Evolutionary conservation across 1,140 invertebrate genomes (phyloP).

Genomic region (Drosophila prosaltans): DNA sequence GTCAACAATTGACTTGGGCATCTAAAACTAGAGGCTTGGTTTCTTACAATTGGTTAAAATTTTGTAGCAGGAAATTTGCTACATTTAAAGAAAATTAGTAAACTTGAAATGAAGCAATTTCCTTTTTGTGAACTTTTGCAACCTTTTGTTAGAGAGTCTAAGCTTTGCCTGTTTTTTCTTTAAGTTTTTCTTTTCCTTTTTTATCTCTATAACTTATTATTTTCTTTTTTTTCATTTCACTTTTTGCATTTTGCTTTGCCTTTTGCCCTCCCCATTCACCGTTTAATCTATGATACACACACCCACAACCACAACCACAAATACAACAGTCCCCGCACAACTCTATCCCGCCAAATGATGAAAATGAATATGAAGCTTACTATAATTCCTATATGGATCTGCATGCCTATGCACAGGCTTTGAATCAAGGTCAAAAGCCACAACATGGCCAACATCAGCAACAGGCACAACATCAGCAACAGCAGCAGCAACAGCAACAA

Average conservation of each 20-base stretch:
- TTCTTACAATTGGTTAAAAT: slow-evolving; percentile 3
- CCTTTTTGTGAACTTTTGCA: neutral
- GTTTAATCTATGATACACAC: slow-evolving; percentile 12
- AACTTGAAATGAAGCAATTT: slow-evolving; percentile 10
- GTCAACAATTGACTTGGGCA: slow-evolving; percentile 47
- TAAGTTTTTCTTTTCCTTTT: slow-evolving; percentile 34
- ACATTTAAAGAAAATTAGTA: neutral
- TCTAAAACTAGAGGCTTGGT: slow-evolving; percentile 6
- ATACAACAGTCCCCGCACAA: slow-evolving; percentile 56
- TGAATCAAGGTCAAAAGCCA: slow-evolving; percentile 42
- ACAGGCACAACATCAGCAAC: slow-evolving; percentile 37
- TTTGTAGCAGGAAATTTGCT: neutral
- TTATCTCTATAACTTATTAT: slow-evolving; percentile 35
- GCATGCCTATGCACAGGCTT: slow-evolving; percentile 62
- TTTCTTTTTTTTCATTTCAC: slow-evolving; percentile 57
- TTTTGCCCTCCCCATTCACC: slow-evolving; percentile 27
- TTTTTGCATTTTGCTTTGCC: slow-evolving; percentile 48
- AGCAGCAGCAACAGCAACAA: slow-evolving; percentile 38
- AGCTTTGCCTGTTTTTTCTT: slow-evolving; percentile 22
- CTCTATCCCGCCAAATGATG: slow-evolving; percentile 39
- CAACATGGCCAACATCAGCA: slow-evolving; percentile 51
- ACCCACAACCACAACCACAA: slow-evolving; percentile 23
- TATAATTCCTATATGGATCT: slow-evolving; percentile 75
- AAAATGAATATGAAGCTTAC: slow-evolving; percentile 66
- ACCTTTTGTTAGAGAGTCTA: neutral